Evolutionary conservation across 1,140 invertebrate genomes (phyloP).

Genomic region (Apolygus lucorum): DNA sequence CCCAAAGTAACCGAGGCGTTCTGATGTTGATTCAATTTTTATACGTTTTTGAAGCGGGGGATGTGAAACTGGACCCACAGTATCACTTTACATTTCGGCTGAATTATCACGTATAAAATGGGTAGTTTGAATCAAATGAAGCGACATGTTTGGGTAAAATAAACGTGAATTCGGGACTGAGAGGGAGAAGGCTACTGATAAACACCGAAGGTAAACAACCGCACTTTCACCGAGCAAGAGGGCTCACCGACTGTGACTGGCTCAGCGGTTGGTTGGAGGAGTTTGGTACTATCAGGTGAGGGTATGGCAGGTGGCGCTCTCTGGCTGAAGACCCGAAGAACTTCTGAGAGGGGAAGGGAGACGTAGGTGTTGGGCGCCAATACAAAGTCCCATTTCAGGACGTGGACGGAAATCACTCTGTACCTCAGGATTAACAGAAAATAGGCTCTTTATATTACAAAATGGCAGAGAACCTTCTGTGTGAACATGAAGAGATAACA

Average conservation of each 20-base stretch:
- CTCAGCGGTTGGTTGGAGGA: neutral
- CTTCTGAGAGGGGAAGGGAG: too few relatives aligned
- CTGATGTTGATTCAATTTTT: neutral
- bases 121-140: neutral
- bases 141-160: neutral
- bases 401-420: too few relatives aligned
- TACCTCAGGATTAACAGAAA: too few relatives aligned
- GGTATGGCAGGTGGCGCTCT: too few relatives aligned
- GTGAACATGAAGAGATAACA: too few relatives aligned
- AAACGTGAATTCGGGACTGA: neutral
- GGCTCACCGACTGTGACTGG: neutral
- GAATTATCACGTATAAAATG: neutral
- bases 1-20: neutral
- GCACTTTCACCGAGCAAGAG: conserved; percentile 11
- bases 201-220: neutral
- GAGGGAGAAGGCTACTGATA: neutral
- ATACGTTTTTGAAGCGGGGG: neutral
- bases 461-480: too few relatives aligned
- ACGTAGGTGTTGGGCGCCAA: too few relatives aligned
- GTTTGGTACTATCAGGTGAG: too few relatives aligned
- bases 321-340: too few relatives aligned
- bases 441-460: too few relatives aligned
- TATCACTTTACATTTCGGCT: neutral
- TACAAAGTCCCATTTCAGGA: too few relatives aligned
- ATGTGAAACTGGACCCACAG: too few relatives aligned